These are phyloP conservation scores for Rhineura floridana DNA, from an alignment of 2,113 vertebrate species.

Conservation along the genomic window DNA sequence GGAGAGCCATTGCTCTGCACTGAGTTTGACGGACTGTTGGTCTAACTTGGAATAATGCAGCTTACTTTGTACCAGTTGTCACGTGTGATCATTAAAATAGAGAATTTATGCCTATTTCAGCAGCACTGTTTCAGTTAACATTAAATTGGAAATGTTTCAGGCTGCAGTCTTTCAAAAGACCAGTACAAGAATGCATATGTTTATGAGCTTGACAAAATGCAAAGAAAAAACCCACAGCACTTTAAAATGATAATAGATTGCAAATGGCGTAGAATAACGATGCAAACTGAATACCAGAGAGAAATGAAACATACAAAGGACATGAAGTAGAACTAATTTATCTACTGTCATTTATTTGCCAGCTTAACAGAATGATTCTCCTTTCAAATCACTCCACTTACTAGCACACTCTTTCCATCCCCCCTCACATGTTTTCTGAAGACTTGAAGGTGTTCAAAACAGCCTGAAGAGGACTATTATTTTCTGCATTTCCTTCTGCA, in stretches of 20 bases:
- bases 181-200: background rate
- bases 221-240: background rate
- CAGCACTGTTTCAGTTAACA: background rate
- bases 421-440: background rate
- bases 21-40: background rate
- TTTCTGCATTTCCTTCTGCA: too few relatives aligned
- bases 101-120: background rate
- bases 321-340: constrained; percentile 1
- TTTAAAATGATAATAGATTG: background rate
- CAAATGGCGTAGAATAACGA: background rate
- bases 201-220: background rate
- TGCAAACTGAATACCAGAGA: background rate
- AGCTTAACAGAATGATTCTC: background rate
- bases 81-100: background rate
- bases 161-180: background rate
- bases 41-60: background rate
- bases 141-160: background rate
- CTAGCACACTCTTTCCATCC: too few relatives aligned
- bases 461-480: too few relatives aligned
- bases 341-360: background rate
- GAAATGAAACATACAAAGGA: background rate
- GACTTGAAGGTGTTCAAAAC: background rate
- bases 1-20: background rate
- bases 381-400: background rate
- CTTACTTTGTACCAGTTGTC: background rate